These are phyloP conservation scores for Resseliella maxima DNA, from an alignment of 2,888 invertebrate genomes.

Conservation along the genomic window DNA sequence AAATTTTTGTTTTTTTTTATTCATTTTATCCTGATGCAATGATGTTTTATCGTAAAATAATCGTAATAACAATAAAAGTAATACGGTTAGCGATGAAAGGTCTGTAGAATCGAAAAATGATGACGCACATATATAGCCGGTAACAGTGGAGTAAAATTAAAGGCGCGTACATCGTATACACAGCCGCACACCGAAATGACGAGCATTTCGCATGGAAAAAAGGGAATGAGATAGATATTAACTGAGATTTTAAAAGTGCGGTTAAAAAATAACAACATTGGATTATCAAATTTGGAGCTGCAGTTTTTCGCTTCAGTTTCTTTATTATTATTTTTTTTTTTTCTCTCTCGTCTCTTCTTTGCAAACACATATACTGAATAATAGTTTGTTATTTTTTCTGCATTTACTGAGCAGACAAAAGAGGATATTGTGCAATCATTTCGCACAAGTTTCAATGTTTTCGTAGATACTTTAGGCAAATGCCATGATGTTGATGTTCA, in stretches of 20 bases:
- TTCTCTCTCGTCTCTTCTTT: not conserved
- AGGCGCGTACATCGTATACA: not conserved
- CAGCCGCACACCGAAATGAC: not conserved
- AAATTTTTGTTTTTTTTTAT: not conserved
- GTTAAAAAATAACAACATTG: conserved; percentile 54
- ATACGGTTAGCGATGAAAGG: conserved; percentile 31
- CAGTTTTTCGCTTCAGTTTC: not conserved
- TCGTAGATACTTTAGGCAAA: not conserved
- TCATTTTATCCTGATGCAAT: not conserved
- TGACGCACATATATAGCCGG: not conserved
- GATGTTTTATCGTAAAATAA: conserved; percentile 35
- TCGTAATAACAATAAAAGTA: conserved; percentile 30
- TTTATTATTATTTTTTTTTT: not conserved
- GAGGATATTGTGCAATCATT: conserved; percentile 19
- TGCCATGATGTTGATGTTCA: not conserved
- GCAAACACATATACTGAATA: too few species aligned
- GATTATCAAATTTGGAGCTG: conserved; percentile 53
- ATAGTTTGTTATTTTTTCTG: conserved; percentile 27
- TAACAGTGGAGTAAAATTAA: not conserved
- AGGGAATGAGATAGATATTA: not conserved
- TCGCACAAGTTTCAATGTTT: conserved; percentile 25
- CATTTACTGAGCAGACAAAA: conserved; percentile 3
- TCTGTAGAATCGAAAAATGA: not conserved
- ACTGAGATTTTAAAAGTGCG: not conserved
- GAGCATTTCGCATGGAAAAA: not conserved